Evolutionary conservation across 2,113 vertebrate species (phyloP), one percentile per base, ranked within the genome.

Genomic region (Podilymbus podiceps): DNA sequence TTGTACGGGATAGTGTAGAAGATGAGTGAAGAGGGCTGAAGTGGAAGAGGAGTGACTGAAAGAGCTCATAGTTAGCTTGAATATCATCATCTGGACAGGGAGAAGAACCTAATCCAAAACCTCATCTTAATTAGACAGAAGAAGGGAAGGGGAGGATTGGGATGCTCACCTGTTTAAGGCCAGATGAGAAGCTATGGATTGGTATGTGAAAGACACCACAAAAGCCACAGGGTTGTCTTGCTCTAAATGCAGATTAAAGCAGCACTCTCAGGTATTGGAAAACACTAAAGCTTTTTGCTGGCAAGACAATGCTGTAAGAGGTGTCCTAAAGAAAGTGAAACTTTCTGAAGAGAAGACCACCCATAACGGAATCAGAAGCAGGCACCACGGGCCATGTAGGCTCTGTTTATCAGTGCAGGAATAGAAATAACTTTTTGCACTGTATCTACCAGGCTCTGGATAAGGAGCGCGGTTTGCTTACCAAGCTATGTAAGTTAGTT

Each of bases 351-450:
- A 55, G 35, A 17, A 49, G 2, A 5, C 33, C 56, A n/a, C 49
- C 30, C 4, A 2, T 47, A 19, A 35, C 47, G 63, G 52, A 74
- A 49, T 58, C 35, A 40, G 25, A 38, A 58, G 15, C 1, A 7
- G 42, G 49, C 35, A 55, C 17, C 60, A 30, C 44, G 44, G 30
- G 44, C 44, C 12, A 3, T 0, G 0, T 6, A 63, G 40, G 55
- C 31, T 79, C 53, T n/a, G 27, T 58, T 31, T 46, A 40, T 73
- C 62, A 35, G 16, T 21, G 18, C 35, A 30, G 21, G 38, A 79
- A 28, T 58, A 79, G 25, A 88, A 96, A n/a, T n/a, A 47, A 40
- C 20, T 28, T 22, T 72, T 55, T 52, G 27, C 46, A 28, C 38
- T 0, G 0, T 47, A 13, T n/a, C 71, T 77, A 22, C 38, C 15